phyloP scores from a whole-genome alignment of 2,888 invertebrate genomes.

The Agrotis ipsilon region DNA sequence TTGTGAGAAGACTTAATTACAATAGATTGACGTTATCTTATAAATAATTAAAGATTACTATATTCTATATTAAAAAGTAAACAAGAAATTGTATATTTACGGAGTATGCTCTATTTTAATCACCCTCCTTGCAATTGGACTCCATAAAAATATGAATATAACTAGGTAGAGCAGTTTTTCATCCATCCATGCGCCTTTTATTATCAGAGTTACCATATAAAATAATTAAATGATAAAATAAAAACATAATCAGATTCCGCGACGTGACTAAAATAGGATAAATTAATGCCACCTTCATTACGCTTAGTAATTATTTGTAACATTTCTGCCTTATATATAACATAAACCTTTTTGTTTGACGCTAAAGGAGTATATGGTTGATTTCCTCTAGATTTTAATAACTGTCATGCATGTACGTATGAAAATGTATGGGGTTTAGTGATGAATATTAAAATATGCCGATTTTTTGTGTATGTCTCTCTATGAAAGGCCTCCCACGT shows the following conservation, averaged over 20 bases:
- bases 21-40: slow-evolving; percentile 31
- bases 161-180: slow-evolving; percentile 41
- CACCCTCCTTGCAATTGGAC: slow-evolving; percentile 27
- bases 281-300: slow-evolving; percentile 17
- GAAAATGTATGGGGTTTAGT: slow-evolving; percentile 47
- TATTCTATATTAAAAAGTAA: slow-evolving; percentile 20
- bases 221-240: slow-evolving; percentile 28
- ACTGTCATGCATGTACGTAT: slow-evolving; percentile 58
- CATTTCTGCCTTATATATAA: slow-evolving; percentile 6
- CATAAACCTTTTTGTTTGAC: slow-evolving; percentile 39
- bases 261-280: slow-evolving; percentile 26
- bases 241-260: slow-evolving; percentile 37
- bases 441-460: slow-evolving; percentile 54
- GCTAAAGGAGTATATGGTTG: slow-evolving; percentile 41
- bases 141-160: slow-evolving; percentile 42
- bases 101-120: slow-evolving; percentile 28
- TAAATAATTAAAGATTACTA: slow-evolving; percentile 33
- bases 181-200: not conserved
- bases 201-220: slow-evolving; percentile 9
- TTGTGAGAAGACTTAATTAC: slow-evolving; percentile 35
- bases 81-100: slow-evolving; percentile 11
- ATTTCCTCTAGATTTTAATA: slow-evolving; percentile 49
- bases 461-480: slow-evolving; percentile 36
- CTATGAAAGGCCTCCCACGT: slow-evolving; percentile 45
- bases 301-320: slow-evolving; percentile 6